Evolutionary conservation across 2,888 invertebrate species (phyloP), one percentile per base, ranked within the genome.

Genomic region (Caenorhabditis sulstoni): DNA sequence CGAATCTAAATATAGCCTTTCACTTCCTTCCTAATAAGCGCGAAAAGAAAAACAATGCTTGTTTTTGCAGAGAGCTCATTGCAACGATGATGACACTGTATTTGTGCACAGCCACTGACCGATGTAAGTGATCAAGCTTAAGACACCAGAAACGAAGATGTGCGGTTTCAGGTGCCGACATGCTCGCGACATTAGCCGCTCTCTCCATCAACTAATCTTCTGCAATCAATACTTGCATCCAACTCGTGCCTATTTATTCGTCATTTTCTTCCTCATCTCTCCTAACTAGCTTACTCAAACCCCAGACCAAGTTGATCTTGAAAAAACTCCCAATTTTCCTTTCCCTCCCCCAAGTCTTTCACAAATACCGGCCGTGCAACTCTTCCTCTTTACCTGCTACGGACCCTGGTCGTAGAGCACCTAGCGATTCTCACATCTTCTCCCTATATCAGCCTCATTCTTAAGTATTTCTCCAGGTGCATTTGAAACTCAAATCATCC

Each of bases 331-430:
- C 41, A 22, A n/a, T 23, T 22, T 62, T 18, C 50, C 50, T 50
- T 64, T 50, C 73, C 64, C 62, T n/a, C 41, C 11, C 49, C 23
- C 57, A 64, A 35, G 73, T 73, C 73, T 73, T 73, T 73, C 73
- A 73, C 73, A 58, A 73, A 58, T 18, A 62, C 64, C 73, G 37
- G 64, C 29, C 62, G 44, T 50, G 23, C 12, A 14, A 20, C 1
- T 37, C 12, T 3, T 11, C 3, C 41, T 7, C 29, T 7, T 29
- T 5, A 29, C 29, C 29, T 5, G 29, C 7, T 41, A 29, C 64
- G 73, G 50, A 58, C 55, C 58, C 49, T 44, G 73, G 73, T 65
- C 58, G 73, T 73, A 73, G 73, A 64, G 49, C 64, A 49, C 37
- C 73, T 73, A 73, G 73, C 73, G 57, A 62, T 73, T 73, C 9